Percentiles rank a stretch among this genome's conserved stretches.
These are phyloP conservation scores for Philopotamus ludificatus DNA, from an alignment of 1,140 invertebrate species.

Conservation along the genomic window DNA sequence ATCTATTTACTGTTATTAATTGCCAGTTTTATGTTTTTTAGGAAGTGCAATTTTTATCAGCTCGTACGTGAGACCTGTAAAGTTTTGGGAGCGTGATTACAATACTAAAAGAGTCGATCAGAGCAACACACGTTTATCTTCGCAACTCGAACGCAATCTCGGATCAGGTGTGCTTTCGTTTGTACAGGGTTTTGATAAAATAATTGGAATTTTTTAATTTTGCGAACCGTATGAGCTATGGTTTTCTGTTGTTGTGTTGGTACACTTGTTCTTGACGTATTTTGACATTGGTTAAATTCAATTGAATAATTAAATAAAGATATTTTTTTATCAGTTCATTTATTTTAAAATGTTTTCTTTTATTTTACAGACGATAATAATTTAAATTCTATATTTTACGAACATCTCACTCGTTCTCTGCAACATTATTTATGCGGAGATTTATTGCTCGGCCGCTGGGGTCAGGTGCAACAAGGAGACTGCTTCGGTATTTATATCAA, in stretches of 20 bases:
- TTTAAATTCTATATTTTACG: slow-evolving; percentile 98
- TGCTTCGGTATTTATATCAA: slow-evolving; percentile 70
- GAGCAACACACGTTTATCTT: slow-evolving; percentile 92
- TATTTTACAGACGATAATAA: slow-evolving; percentile 86
- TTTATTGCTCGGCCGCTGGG: slow-evolving; percentile 89
- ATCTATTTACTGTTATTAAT: too few relatives aligned
- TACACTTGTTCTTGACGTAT: too few relatives aligned
- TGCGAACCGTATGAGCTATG: too few relatives aligned
- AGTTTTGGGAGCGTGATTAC: slow-evolving; percentile 99
- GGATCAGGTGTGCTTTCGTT: slow-evolving; percentile 71
- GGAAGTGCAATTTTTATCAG: slow-evolving; percentile 96
- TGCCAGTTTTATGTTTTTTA: slow-evolving; percentile 41
- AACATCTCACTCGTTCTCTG: slow-evolving; percentile 93
- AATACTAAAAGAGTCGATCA: slow-evolving; percentile 97
- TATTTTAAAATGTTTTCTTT: too few relatives aligned
- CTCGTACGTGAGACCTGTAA: slow-evolving; percentile 95
- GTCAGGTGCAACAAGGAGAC: slow-evolving; percentile 88
- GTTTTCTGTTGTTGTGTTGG: too few relatives aligned
- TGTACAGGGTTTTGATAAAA: too few relatives aligned
- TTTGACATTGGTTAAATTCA: too few relatives aligned
- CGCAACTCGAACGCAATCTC: slow-evolving; percentile 92
- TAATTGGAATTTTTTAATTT: background rate
- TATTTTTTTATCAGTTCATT: background rate
- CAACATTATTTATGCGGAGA: slow-evolving; percentile 97
- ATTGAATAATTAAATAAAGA: too few relatives aligned